Conservation (phyloP, 1,140 invertebrate genomes). For the Drosophila kikkawai region DNA sequence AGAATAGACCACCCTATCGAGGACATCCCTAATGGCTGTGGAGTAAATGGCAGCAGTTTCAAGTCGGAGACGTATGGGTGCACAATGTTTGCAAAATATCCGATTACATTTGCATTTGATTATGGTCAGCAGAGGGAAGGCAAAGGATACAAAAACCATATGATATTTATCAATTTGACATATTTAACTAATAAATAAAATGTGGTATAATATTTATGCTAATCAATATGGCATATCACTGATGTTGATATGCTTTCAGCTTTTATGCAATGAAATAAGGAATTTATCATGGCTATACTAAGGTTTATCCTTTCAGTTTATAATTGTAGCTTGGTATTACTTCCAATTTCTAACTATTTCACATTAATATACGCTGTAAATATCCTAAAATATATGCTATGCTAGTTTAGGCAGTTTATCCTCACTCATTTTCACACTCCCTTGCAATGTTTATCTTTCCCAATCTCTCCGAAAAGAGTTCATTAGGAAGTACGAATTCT, state of each 20-base stretch:
- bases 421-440: conserved; percentile 14
- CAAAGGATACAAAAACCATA: background rate
- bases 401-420: background rate
- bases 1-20: conserved; percentile 24
- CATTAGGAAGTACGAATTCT: conserved; percentile 41
- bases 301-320: background rate
- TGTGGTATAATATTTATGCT: background rate
- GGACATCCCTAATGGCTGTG: conserved; percentile 45
- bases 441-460: conserved; percentile 2
- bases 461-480: conserved; percentile 25
- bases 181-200: conserved; percentile 36
- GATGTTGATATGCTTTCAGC: background rate
- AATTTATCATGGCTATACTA: background rate
- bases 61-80: conserved; percentile 30
- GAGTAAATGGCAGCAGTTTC: conserved; percentile 36
- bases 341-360: background rate
- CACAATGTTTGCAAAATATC: conserved; percentile 56
- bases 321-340: background rate
- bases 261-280: too few relatives aligned
- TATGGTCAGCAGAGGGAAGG: conserved; percentile 14
- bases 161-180: conserved; percentile 41
- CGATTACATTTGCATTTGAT: conserved; percentile 60
- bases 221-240: background rate
- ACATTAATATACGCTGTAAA: background rate
- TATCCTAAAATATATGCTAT: background rate